Percentiles rank a stretch among this genome's conserved stretches.
phyloP scores from a whole-genome alignment of 2,113 vertebrate species.

The Ammodytes dubius region DNA sequence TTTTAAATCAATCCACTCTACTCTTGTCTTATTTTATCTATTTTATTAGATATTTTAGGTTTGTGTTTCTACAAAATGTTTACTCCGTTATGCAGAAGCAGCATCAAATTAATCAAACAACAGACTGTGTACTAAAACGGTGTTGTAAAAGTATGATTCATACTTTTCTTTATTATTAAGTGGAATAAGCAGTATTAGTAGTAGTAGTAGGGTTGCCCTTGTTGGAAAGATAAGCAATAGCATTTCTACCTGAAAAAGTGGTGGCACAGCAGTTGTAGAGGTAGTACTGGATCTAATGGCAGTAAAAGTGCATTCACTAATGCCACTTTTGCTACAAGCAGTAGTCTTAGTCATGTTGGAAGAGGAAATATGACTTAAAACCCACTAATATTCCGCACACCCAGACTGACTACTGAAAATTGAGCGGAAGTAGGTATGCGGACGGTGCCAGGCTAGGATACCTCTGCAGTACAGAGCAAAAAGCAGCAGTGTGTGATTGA shows the following conservation, averaged over 20 bases:
- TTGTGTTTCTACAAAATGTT: slow-evolving; percentile 10
- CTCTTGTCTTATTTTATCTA: slow-evolving; percentile 51
- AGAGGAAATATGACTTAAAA: neutral
- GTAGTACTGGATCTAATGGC: neutral
- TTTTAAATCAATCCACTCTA: slow-evolving; percentile 47
- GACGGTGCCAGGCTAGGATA: neutral
- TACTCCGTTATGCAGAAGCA: neutral
- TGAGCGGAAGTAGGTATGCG: too few species aligned
- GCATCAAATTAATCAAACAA: neutral
- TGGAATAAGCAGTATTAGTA: neutral
- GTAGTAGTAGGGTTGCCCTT: neutral
- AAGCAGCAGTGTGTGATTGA: neutral
- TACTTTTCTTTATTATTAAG: neutral
- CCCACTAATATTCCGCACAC: too few species aligned
- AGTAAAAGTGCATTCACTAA: neutral
- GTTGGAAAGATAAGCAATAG: neutral
- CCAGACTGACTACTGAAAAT: too few species aligned
- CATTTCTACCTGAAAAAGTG: neutral
- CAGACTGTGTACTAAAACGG: neutral
- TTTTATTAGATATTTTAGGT: slow-evolving; percentile 29
- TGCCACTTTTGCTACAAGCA: neutral
- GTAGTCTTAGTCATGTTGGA: neutral
- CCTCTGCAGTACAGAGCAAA: neutral
- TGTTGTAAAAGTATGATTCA: neutral
- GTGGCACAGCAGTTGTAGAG: neutral